Conservation (phyloP, 2,888 invertebrate genomes). For the Andrena marginata region DNA sequence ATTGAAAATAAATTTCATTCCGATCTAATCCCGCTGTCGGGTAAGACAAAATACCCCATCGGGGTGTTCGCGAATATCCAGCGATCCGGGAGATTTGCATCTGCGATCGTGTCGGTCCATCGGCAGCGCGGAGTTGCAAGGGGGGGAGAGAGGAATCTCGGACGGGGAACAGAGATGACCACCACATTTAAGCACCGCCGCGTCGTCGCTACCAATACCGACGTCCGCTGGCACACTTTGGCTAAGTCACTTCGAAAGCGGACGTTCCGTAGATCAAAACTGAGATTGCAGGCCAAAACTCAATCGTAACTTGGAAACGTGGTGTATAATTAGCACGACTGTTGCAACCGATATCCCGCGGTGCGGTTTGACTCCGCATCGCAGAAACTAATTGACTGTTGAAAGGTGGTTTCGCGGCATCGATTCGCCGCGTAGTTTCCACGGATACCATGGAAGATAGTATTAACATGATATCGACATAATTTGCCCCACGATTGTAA, state of each 20-base stretch:
- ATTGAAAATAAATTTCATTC: conserved; percentile 18
- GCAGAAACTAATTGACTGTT: conserved; percentile 60
- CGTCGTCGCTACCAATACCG: neutral
- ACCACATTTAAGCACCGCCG: neutral
- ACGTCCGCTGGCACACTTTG: conserved; percentile 8
- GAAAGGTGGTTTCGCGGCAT: conserved; percentile 57
- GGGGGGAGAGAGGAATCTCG: neutral
- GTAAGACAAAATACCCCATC: conserved; percentile 1
- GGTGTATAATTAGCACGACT: conserved; percentile 62
- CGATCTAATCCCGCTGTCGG: neutral
- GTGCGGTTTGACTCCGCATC: conserved; percentile 58
- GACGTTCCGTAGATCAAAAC: conserved; percentile 54
- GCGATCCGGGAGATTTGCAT: conserved; percentile 33
- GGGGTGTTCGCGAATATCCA: conserved; percentile 1
- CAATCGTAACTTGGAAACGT: conserved; percentile 64
- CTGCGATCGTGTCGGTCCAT: conserved; percentile 27
- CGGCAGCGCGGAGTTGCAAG: conserved; percentile 15
- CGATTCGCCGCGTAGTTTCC: conserved; percentile 51
- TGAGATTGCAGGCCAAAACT: conserved; percentile 61
- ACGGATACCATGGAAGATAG: conserved; percentile 34
- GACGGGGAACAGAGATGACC: conserved; percentile 10
- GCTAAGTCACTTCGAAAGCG: conserved; percentile 23
- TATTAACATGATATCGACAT: conserved; percentile 43
- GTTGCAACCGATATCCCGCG: conserved; percentile 58
- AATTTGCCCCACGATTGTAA: conserved; percentile 38